Conservation (phyloP, 1,140 invertebrate genomes). For the Araneus ventricosus region DNA sequence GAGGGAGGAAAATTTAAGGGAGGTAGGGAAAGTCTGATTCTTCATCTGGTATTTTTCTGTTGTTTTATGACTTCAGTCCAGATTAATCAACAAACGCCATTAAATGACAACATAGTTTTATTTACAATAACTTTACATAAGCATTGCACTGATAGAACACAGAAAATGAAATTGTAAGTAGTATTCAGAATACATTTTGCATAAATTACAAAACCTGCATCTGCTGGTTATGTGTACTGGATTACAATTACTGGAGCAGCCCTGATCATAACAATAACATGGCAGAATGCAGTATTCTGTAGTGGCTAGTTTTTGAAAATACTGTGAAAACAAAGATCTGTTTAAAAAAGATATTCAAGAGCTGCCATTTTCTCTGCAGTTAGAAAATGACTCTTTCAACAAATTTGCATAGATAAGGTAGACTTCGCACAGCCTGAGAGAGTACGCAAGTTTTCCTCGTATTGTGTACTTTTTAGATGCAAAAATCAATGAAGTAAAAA, state of each 20-base stretch:
- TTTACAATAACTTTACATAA: slow-evolving; percentile 72
- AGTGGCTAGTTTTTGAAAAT: background rate
- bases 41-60: too few species aligned
- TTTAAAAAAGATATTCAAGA: slow-evolving; percentile 3
- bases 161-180: slow-evolving; percentile 52
- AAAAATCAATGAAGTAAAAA: too few species aligned
- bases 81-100: background rate
- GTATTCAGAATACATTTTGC: slow-evolving; percentile 48
- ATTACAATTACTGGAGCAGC: slow-evolving; percentile 20
- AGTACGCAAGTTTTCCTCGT: background rate
- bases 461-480: too few species aligned
- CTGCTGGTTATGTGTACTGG: background rate
- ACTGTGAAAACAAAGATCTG: background rate
- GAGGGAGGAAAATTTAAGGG: too few species aligned
- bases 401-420: slow-evolving; percentile 45
- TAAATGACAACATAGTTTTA: slow-evolving; percentile 74
- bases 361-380: background rate
- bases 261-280: background rate
- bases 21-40: too few species aligned
- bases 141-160: slow-evolving; percentile 68
- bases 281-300: slow-evolving; percentile 13
- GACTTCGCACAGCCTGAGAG: background rate
- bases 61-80: too few species aligned
- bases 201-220: slow-evolving; percentile 5
- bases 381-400: background rate